Evolutionary conservation across 2,888 invertebrate species (phyloP).

Genomic region (Tiphia femorata): DNA sequence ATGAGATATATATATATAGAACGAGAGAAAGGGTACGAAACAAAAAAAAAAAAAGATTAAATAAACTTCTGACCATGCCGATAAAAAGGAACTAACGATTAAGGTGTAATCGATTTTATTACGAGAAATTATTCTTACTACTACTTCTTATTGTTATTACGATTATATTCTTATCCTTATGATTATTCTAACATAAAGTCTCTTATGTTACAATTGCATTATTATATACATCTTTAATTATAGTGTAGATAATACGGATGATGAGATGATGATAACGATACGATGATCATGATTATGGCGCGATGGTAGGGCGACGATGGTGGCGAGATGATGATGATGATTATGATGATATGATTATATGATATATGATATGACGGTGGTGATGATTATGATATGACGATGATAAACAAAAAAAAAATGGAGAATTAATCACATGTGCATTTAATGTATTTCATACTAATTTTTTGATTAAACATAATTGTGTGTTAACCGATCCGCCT

Average conservation of each 20-base stretch:
- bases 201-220: slow-evolving; percentile 61
- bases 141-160: slow-evolving; percentile 56
- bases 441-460: slow-evolving; percentile 69
- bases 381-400: slow-evolving; percentile 40
- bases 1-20: slow-evolving; percentile 5
- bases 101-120: slow-evolving; percentile 54
- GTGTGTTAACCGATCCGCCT: slow-evolving; percentile 64
- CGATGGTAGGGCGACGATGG: slow-evolving; percentile 39
- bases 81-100: slow-evolving; percentile 43
- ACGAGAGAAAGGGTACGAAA: slow-evolving; percentile 1
- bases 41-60: slow-evolving; percentile 8
- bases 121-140: slow-evolving; percentile 53
- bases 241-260: slow-evolving; percentile 64
- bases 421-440: slow-evolving; percentile 68
- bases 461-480: slow-evolving; percentile 69
- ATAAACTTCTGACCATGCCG: slow-evolving; percentile 25
- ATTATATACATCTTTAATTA: slow-evolving; percentile 63
- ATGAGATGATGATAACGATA: slow-evolving; percentile 46
- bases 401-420: slow-evolving; percentile 43
- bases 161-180: slow-evolving; percentile 59
- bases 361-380: too few species aligned
- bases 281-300: slow-evolving; percentile 51
- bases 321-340: slow-evolving; percentile 44
- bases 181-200: slow-evolving; percentile 59
- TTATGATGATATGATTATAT: slow-evolving; percentile 52